Evolutionary conservation across 2,113 vertebrate species (phyloP).

Genomic region (Gracilinanus agilis): DNA sequence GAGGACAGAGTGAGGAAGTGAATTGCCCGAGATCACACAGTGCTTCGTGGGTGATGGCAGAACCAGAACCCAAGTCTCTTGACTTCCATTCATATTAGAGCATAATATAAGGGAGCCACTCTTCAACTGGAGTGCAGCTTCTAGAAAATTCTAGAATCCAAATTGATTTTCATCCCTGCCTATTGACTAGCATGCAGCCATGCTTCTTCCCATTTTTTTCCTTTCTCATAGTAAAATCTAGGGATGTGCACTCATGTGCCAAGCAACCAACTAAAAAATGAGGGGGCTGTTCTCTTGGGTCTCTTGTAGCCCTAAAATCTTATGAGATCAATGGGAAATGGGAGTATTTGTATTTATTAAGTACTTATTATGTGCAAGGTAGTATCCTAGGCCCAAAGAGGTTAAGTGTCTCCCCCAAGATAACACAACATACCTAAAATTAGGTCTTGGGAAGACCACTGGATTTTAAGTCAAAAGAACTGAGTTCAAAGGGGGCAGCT

Average conservation of each 20-base stretch:
- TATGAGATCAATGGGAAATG: no score
- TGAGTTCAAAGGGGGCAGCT: no score
- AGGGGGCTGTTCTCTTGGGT: fast-evolving
- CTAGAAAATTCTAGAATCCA: not conserved
- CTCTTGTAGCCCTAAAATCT: not conserved
- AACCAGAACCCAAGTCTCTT: not conserved
- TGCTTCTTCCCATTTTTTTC: not conserved
- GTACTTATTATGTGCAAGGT: fast-evolving
- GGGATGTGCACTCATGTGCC: not conserved
- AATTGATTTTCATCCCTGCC: not conserved
- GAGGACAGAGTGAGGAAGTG: not conserved
- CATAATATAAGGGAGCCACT: not conserved
- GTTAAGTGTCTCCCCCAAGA: fast-evolving
- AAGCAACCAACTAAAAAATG: not conserved
- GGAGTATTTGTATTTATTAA: fast-evolving
- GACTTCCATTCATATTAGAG: not conserved
- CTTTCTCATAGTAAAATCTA: not conserved
- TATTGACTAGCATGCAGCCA: not conserved
- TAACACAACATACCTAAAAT: no score
- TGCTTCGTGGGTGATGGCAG: not conserved
- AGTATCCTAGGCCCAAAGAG: no score
- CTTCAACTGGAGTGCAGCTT: not conserved
- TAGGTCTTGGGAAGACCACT: not conserved
- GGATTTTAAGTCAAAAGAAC: not conserved
- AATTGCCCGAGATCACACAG: fast-evolving